A percentile compares a stretch with the other conserved stretches of the same genome.
Evolutionary conservation across 2,888 invertebrate species (phyloP).

Genomic region (Pyrrhia umbra): DNA sequence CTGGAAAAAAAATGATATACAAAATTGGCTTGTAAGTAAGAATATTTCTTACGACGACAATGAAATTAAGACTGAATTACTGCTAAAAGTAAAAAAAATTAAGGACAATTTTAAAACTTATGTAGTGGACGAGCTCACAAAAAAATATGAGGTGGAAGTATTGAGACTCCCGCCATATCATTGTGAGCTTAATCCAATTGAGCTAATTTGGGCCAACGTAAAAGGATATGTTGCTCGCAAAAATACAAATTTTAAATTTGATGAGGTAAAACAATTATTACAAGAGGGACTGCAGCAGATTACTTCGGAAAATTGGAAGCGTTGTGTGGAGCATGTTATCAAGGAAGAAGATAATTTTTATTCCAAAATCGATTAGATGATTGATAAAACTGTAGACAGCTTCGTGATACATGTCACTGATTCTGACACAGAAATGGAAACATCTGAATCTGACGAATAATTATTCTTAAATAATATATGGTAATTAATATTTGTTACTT

Average conservation of each 20-base stretch:
- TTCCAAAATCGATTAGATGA: constrained; percentile 23
- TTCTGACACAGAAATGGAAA: constrained; percentile 14
- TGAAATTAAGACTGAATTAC: constrained; percentile 5
- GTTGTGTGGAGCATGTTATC: constrained; percentile 12
- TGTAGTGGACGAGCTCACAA: not conserved
- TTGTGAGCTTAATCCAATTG: constrained; percentile 8
- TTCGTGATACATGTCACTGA: constrained; percentile 20
- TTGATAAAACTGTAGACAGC: constrained; percentile 26
- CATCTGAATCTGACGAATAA: constrained; percentile 13
- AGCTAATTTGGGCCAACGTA: constrained; percentile 12
- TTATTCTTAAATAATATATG: constrained; percentile 14
- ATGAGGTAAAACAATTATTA: constrained; percentile 5
- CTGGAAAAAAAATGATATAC: constrained; percentile 25
- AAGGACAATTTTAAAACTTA: not conserved
- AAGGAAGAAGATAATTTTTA: constrained; percentile 23
- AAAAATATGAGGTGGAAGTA: constrained; percentile 9
- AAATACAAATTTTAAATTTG: constrained; percentile 7
- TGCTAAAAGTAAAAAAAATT: not conserved
- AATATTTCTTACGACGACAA: constrained; percentile 5
- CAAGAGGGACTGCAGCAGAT: not conserved
- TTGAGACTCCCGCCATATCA: constrained; percentile 15
- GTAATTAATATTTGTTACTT: constrained; percentile 8
- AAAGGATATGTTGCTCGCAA: constrained; percentile 15
- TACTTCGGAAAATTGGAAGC: constrained; percentile 11
- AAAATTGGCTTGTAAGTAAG: constrained; percentile 28